Base-by-base conservation (phyloP, 2,888 invertebrate species). In the Zelleria hepariella region DNA sequence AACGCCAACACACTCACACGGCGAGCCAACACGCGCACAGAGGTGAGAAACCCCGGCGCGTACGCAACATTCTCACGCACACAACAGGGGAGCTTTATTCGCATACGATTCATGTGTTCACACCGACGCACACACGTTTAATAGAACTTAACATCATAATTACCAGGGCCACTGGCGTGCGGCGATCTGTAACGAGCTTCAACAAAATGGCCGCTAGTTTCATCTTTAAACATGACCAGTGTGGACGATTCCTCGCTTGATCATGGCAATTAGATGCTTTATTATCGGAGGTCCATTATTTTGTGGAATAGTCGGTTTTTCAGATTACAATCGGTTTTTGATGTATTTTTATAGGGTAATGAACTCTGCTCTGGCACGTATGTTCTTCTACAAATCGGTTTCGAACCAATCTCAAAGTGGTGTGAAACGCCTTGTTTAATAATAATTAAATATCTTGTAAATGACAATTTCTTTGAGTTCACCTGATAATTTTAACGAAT, bases 131-230 rank as follows among this genome's bases (percentile, higher is more conserved):
- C 78, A 78, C 66, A 66, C 63, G 64, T 59, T 60, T 61, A 62
- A 65, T 59, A 60, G 58, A 62, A 65, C 66, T 66, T 73, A 76
- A 80, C 86, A 81, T 83, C 80, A 82, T 87, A 87, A 88, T 88
- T 86, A 88, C 78, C 77, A 78, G 78, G 78, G 78, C 81, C 85
- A 80, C 76, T 82, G 85, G 86, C 87, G 85, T 82, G 86, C 84
- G 86, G 80, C 82, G 82, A 79, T 79, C 78, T 85, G 86, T 86
- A 85, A 88, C 86, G 81, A 83, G 86, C 82, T 77, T 81, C 79
- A 83, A 86, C 85, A 87, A 88, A 87, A 88, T 87, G 87, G 87
- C 85, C 73, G 79, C 77, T 78, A 79, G 80, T 71, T 77, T 83
- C 80, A 75, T 79, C 74, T 73, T n/a, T n/a, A n/a, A n/a, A n/a